These are phyloP conservation scores for Eupeodes luniger DNA, from an alignment of 2,888 invertebrate genomes.

Conservation along the genomic window DNA sequence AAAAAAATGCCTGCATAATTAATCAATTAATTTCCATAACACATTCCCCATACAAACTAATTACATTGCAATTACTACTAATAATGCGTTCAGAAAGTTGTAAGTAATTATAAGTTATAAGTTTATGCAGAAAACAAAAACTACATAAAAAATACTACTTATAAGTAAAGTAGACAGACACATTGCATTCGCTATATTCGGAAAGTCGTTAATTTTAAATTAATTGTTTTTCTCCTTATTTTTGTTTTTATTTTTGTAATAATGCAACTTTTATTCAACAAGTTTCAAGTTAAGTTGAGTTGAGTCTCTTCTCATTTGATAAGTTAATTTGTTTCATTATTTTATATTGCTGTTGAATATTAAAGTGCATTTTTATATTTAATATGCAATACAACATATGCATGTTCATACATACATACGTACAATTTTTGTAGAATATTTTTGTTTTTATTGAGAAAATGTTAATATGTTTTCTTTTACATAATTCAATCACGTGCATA, in stretches of 20 bases:
- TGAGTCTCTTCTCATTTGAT: conserved; percentile 45
- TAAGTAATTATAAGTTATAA: conserved; percentile 38
- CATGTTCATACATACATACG: neutral
- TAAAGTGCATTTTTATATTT: conserved; percentile 30
- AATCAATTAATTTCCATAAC: conserved; percentile 45
- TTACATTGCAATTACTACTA: conserved; percentile 36
- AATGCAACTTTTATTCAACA: conserved; percentile 17
- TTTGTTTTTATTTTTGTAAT: conserved; percentile 8
- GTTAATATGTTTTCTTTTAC: conserved; percentile 17
- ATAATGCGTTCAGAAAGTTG: conserved; percentile 53
- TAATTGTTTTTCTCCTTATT: conserved; percentile 53
- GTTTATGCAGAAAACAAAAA: conserved; percentile 38
- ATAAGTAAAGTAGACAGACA: neutral
- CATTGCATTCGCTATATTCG: conserved; percentile 41
- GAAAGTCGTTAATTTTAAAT: conserved; percentile 52
- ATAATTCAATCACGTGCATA: neutral
- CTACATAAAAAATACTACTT: neutral
- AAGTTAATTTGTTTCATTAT: conserved; percentile 51
- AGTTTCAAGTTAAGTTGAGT: conserved; percentile 19
- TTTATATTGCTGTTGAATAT: conserved; percentile 12
- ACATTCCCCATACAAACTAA: conserved; percentile 49
- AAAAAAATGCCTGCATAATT: conserved; percentile 21
- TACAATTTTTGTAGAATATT: neutral
- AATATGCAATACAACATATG: conserved; percentile 16
- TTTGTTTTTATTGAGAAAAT: conserved; percentile 17